Evolutionary conservation across 2,888 invertebrate species (phyloP).

Genomic region (Exephanes ischioxanthus): DNA sequence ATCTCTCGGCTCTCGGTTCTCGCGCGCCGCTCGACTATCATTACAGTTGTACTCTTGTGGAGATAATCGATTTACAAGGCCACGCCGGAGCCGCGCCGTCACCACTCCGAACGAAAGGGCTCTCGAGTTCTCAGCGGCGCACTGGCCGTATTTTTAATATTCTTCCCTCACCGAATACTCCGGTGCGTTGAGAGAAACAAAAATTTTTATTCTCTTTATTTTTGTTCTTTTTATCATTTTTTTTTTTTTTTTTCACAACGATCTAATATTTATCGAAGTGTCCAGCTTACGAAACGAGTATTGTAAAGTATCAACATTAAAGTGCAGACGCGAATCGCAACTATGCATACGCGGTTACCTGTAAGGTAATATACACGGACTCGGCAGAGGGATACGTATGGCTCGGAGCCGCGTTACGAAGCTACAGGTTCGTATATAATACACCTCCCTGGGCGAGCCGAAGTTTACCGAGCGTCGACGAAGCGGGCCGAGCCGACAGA

Average conservation of each 20-base stretch:
- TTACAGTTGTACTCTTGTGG: slow-evolving; percentile 54
- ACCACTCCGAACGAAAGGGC: slow-evolving; percentile 44
- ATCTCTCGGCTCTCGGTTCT: slow-evolving; percentile 33
- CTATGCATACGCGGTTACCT: too few species aligned
- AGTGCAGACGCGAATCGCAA: too few species aligned
- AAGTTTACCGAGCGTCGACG: slow-evolving; percentile 71
- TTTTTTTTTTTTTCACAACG: background rate
- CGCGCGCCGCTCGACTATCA: slow-evolving; percentile 37
- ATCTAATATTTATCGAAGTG: background rate
- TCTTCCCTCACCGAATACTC: background rate
- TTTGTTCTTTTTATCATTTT: too few species aligned
- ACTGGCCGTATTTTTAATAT: slow-evolving; percentile 20
- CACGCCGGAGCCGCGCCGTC: slow-evolving; percentile 13
- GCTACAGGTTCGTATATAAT: slow-evolving; percentile 37
- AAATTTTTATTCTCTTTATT: background rate
- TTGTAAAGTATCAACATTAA: background rate
- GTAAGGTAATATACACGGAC: too few species aligned
- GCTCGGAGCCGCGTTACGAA: slow-evolving; percentile 17
- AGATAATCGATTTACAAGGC: slow-evolving; percentile 64
- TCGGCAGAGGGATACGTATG: background rate
- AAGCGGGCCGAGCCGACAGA: slow-evolving; percentile 69
- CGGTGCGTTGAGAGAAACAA: background rate
- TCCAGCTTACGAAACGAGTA: background rate
- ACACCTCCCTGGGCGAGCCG: slow-evolving; percentile 25
- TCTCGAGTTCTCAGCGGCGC: background rate